Evolutionary conservation across 2,888 invertebrate genomes (phyloP).

Genomic region (Emmelina monodactyla): DNA sequence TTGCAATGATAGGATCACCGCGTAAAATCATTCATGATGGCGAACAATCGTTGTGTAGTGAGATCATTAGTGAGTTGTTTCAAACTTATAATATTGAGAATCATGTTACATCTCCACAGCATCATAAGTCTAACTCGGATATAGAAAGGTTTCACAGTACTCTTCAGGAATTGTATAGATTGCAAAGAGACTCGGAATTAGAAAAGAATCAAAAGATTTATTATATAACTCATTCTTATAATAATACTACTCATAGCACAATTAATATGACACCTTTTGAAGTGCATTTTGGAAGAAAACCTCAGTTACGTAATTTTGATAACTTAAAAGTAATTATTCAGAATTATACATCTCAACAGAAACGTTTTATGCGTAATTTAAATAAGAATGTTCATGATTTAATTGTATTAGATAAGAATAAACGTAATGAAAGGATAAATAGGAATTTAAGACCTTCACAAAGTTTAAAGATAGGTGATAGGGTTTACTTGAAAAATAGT

Average conservation of each 20-base stretch:
- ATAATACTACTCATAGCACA: constrained; percentile 8
- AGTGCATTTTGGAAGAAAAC: constrained; percentile 11
- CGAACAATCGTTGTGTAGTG: constrained; percentile 15
- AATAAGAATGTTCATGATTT: neutral
- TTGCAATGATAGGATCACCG: constrained; percentile 13
- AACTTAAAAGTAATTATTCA: constrained; percentile 4
- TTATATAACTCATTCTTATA: constrained; percentile 9
- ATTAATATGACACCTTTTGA: constrained; percentile 11
- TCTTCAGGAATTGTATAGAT: constrained; percentile 8
- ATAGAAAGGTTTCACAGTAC: constrained; percentile 15
- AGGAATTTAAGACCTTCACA: neutral
- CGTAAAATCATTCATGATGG: constrained; percentile 14
- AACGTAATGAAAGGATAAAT: neutral
- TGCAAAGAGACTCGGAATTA: constrained; percentile 7
- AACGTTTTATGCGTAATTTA: constrained; percentile 6
- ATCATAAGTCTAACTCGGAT: constrained; percentile 15
- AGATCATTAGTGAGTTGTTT: constrained; percentile 13
- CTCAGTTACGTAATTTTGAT: constrained; percentile 10
- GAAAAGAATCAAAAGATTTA: constrained; percentile 8
- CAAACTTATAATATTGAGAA: constrained; percentile 12
- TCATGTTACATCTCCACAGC: constrained; percentile 13
- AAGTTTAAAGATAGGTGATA: constrained; percentile 1
- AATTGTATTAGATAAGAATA: neutral
- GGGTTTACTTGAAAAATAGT: constrained; percentile 10
- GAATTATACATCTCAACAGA: constrained; percentile 3